Evolutionary conservation across 2,888 invertebrate species (phyloP).

Genomic region (Pammene fasciana): DNA sequence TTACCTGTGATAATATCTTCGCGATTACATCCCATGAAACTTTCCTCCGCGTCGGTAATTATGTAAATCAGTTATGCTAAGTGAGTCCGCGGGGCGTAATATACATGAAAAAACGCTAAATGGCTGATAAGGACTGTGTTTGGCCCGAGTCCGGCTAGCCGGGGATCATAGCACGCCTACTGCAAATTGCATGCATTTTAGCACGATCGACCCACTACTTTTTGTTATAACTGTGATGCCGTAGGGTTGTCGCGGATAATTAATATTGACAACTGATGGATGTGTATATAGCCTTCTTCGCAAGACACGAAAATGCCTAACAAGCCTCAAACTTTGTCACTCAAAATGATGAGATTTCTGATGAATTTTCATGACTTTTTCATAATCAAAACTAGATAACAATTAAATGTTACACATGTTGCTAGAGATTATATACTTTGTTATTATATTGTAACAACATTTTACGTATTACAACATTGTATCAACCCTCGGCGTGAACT

Average conservation of each 20-base stretch:
- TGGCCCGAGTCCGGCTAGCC: conserved; percentile 11
- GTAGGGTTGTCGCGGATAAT: conserved; percentile 27
- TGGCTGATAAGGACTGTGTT: conserved; percentile 39
- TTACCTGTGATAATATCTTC: conserved; percentile 22
- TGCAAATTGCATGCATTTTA: conserved; percentile 39
- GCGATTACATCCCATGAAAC: conserved; percentile 25
- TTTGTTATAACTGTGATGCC: conserved; percentile 29
- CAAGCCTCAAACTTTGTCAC: no score
- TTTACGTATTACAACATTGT: conserved; percentile 10
- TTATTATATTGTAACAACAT: not conserved
- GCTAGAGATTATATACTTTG: no score
- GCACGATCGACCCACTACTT: conserved; percentile 37
- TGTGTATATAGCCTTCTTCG: no score
- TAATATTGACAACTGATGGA: not conserved
- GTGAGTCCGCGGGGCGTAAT: conserved; percentile 38
- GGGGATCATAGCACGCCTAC: conserved; percentile 15
- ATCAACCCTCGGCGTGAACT: conserved; percentile 49
- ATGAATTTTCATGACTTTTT: no score
- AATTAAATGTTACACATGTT: no score
- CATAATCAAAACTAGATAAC: no score
- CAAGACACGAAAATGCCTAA: no score
- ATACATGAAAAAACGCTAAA: conserved; percentile 33
- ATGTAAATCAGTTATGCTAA: conserved; percentile 37
- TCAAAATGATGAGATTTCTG: no score
- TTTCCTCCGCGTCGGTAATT: conserved; percentile 31